phyloP scores from a whole-genome alignment of 2,888 invertebrate genomes.

The Chydorus sphaericus region DNA sequence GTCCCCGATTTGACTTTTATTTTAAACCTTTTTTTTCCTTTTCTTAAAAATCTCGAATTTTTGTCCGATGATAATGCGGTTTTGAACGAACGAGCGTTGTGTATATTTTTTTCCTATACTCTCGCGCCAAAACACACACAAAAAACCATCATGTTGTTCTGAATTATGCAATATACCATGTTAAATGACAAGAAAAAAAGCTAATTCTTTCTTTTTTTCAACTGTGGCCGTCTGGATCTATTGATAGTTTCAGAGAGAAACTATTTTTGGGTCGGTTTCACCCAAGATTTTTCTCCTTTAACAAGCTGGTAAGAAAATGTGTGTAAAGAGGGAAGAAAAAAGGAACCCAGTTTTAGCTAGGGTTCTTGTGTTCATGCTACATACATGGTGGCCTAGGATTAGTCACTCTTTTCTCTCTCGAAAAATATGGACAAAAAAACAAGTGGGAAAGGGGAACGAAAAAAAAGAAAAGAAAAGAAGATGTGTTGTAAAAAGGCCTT shows the following conservation, averaged over 20 bases:
- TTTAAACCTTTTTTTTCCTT: too few relatives aligned
- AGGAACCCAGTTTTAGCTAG: too few relatives aligned
- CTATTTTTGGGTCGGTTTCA: too few relatives aligned
- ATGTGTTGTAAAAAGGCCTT: not conserved
- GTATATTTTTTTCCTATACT: slow-evolving; percentile 7
- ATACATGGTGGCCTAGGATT: not conserved
- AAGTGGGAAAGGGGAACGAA: too few relatives aligned
- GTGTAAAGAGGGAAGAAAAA: too few relatives aligned
- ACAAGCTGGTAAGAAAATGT: too few relatives aligned
- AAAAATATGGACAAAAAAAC: too few relatives aligned
- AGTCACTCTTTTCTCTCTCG: too few relatives aligned
- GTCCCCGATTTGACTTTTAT: too few relatives aligned
- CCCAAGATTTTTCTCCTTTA: too few relatives aligned
- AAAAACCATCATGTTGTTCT: slow-evolving; percentile 6
- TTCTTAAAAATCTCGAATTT: too few relatives aligned
- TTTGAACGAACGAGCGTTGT: slow-evolving; percentile 5
- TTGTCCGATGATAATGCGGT: slow-evolving; percentile 2
- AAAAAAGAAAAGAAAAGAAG: not conserved
- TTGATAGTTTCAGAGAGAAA: not conserved
- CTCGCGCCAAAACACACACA: slow-evolving; percentile 5
- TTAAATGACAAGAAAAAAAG: not conserved
- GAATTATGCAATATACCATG: slow-evolving; percentile 6
- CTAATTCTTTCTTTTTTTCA: not conserved
- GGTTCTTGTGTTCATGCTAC: not conserved
- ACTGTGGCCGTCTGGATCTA: not conserved